Conservation (phyloP, 1,140 invertebrate species). For the Calosoma granatense region DNA sequence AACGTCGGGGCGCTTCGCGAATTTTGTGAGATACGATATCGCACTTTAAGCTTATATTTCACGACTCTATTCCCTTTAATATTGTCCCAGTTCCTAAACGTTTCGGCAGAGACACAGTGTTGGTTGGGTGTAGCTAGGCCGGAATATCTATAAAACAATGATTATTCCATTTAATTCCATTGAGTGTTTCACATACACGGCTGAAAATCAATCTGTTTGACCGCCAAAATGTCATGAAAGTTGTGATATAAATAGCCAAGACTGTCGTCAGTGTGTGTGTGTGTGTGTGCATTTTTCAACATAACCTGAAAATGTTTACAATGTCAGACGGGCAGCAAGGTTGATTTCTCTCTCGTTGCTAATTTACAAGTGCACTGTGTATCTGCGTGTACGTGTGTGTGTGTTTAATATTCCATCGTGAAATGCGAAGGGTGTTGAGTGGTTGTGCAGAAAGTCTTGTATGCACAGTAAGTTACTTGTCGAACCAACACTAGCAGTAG, state of each 20-base stretch:
- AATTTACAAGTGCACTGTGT: neutral
- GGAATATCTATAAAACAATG: too few relatives aligned
- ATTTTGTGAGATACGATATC: too few relatives aligned
- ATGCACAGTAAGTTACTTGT: conserved; percentile 20
- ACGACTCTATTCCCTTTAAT: too few relatives aligned
- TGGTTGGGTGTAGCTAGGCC: too few relatives aligned
- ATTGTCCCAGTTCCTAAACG: neutral
- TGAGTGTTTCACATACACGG: neutral
- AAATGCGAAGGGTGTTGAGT: conserved; percentile 19
- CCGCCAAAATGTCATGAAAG: neutral
- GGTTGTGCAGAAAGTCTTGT: conserved; percentile 16
- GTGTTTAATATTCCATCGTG: neutral
- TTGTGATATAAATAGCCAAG: neutral
- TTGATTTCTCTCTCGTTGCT: too few relatives aligned
- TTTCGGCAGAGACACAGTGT: neutral
- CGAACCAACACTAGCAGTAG: too few relatives aligned
- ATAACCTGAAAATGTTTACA: too few relatives aligned
- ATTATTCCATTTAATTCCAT: neutral
- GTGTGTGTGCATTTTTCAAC: neutral
- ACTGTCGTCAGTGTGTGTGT: too few relatives aligned
- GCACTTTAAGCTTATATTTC: too few relatives aligned
- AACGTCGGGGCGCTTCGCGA: too few relatives aligned
- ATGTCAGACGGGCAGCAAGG: too few relatives aligned
- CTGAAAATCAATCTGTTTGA: neutral
- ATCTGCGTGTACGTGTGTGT: neutral